Evolutionary conservation across 2,888 invertebrate species (phyloP).

Genomic region (Nephrotoma guestfalica): DNA sequence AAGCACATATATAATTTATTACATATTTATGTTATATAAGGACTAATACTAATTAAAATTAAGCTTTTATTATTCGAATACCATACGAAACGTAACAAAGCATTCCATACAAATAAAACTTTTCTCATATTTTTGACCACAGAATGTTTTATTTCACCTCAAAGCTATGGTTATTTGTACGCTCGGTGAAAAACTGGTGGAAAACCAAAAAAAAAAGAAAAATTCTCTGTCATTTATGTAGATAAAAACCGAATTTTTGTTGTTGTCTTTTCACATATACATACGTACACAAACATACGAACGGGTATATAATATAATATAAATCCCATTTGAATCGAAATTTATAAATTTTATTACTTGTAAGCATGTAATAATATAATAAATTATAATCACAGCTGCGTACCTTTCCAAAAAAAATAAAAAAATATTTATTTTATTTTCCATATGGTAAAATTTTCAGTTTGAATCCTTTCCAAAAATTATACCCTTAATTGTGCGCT

Average conservation of each 20-base stretch:
- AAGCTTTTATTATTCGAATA: background rate
- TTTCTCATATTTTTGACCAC: background rate
- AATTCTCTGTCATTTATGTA: background rate
- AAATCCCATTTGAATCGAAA: background rate
- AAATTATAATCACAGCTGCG: background rate
- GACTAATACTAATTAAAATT: background rate
- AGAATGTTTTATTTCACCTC: background rate
- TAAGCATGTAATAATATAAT: background rate
- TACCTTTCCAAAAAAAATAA: background rate
- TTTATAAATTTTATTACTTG: background rate
- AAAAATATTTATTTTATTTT: background rate
- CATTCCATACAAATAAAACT: background rate
- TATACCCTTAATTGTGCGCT: background rate
- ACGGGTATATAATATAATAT: background rate
- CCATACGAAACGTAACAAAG: background rate
- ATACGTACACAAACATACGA: background rate
- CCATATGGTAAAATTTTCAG: background rate
- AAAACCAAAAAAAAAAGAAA: background rate
- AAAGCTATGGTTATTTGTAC: background rate
- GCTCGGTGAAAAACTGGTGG: background rate
- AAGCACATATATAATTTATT: too few relatives aligned
- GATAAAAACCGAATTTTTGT: background rate
- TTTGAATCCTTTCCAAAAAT: background rate
- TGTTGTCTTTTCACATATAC: background rate
- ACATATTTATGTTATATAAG: background rate